Evolutionary conservation across 2,113 vertebrate genomes (phyloP), one percentile per base, ranked within the genome.

Genomic region (Lanius collurio): DNA sequence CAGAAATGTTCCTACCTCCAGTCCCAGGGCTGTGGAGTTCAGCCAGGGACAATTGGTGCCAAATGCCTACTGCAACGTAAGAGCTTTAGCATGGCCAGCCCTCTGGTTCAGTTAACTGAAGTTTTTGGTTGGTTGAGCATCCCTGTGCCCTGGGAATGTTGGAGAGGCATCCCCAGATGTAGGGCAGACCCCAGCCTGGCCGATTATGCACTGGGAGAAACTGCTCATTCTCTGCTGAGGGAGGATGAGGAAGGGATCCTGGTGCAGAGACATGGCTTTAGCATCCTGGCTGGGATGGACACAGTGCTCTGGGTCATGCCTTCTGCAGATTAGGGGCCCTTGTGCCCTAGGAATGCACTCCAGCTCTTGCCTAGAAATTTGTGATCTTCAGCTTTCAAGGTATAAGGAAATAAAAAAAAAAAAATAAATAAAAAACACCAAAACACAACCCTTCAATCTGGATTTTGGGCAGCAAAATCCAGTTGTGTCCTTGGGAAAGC

Each of bases 51-150:
- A 33, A 33, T 11, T 39, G 17, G 37, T 87, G 64, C 50, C 41
- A 46, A 47, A 55, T 69, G 31, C 20, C 47, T 47, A 2, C 52
- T 67, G 52, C 35, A 41, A 23, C 8, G 3, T 10, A 19, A 73
- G 50, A 85, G 22, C 31, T 60, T 60, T 27, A 24, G 15, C 15
- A 17, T 24, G 57, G 31, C 53, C 67, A 87, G 28, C 35, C 55
- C 53, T 60, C 2, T 0, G 17, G 59, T 10, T 64, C 14, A 1
- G 30, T 17, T 17, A 21, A 11, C 15, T 16, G 4, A 57, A 15
- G 14, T 4, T 77, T 27, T 44, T 73, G 20, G 17, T 37, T 55
- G 26, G 7, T 50, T n/a, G 49, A 73, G n/a, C 62, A 85, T 21
- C 65, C 10, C 22, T 56, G 21, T 17, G 11, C 18, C 1, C 5